Evolutionary conservation across 2,888 invertebrate species (phyloP), one percentile per base, ranked within the genome.

Genomic region (Cryptophagus acutangulus): DNA sequence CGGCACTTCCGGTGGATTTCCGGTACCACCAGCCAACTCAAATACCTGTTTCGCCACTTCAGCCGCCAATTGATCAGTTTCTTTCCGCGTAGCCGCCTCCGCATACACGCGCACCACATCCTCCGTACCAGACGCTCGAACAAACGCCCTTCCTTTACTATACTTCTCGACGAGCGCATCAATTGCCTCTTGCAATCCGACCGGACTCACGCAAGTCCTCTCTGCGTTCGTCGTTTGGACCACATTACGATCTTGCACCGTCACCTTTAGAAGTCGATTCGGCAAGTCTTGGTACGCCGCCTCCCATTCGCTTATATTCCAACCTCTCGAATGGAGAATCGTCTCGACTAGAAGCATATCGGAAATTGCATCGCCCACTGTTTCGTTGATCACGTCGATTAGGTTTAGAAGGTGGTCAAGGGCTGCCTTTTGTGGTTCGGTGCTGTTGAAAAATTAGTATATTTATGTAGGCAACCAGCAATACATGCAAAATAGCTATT

Each of bases 91-190:
- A 15, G 83, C 79, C 2, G 93, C 92, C 71, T 99, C 99, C 0
- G 95, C 93, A 69, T 97, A 99, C 0, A 99, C 87, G 46, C 99
- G 75, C 1, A 99, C 87, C 8, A 96, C 76, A 67, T 99, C 94
- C 71, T 99, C 99, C 0, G 99, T 99, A 5, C 99, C 99, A 0
- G 97, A 97, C 0, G 99, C 86, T 33, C 96, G 77, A 0, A 95
- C 93, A 72, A 99, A 97, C 2, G 93, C 77, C 37, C 97, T 74
- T 0, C 85, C 92, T 51, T 77, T 75, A 3, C 72, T 69, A 66
- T 85, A 89, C 36, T 77, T 76, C 0, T 74, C 61, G 3, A 87
- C 87, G 1, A 87, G 63, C 37, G 73, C 70, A 62, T 94, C 77
- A 41, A 99, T 88, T 50, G 77, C 78, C 1, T 75, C 71, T 70